Base-by-base conservation (phyloP, 2,888 invertebrate species). In the Archips crataeganus region DNA sequence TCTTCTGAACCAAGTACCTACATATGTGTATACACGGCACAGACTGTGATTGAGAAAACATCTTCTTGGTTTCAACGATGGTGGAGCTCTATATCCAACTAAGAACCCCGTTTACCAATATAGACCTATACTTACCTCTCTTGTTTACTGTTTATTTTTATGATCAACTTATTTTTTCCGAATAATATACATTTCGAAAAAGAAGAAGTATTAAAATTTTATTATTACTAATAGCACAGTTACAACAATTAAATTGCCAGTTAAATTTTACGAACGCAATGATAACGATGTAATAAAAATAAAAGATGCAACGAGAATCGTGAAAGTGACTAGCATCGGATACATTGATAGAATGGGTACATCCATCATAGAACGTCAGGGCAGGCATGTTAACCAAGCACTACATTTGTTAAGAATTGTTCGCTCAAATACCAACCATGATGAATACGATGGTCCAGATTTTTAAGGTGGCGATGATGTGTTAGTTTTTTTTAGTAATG, bases 361-460 rank as follows among this genome's bases (percentile, higher is more conserved):
- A 73, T 71, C 49, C 69, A 76, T 73, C 74, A 71, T 74, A 72
- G 62, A 64, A 64, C 68, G 69, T 62, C 65, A 60, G 49, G 59
- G 32, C 77, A 77, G 75, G 76, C 79, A 81, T 78, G 78, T 76
- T 77, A 78, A 78, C 78, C 78, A 78, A 77, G 77, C 75, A 79
- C 75, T 77, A 80, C 81, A 81, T 81, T 82, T 82, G 83, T 82
- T 78, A 80, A 75, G 79, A 79, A 81, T 81, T 79, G 81, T 83
- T 77, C 77, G 75, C 60, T 64, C 73, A 62, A 77, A 78, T 79
- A 77, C 79, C 79, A 67, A 73, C 62, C 65, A 75, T 82, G 81
- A 83, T 83, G 77, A 79, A 82, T 80, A 71, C 76, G 77, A 70
- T 62, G 74, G 72, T 75, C 77, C 78, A 77, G 79, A 77, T 78